phyloP scores from a whole-genome alignment of 2,113 vertebrate genomes.

The Saccopteryx leptura region DNA sequence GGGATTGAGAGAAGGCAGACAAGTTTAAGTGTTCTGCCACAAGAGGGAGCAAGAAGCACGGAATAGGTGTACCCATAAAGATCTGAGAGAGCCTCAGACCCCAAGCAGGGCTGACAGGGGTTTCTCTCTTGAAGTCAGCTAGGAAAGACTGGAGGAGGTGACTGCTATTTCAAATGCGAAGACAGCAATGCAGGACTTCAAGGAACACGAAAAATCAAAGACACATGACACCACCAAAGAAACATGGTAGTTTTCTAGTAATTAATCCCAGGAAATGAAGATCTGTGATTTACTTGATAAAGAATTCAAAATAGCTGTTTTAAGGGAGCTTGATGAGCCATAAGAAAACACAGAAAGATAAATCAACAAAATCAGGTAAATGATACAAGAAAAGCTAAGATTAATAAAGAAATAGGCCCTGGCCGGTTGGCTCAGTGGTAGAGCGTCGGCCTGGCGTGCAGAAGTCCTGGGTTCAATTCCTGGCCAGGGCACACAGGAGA shows the following conservation, averaged over 20 bases:
- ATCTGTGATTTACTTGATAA: not conserved
- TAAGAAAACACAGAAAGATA: not conserved
- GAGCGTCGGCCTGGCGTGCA: too few relatives aligned
- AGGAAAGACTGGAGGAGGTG: not conserved
- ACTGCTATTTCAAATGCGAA: not conserved
- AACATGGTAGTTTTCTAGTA: not conserved
- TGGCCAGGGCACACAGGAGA: too few relatives aligned
- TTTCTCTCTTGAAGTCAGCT: not conserved
- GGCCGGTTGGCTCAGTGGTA: too few relatives aligned
- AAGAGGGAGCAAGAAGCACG: not conserved
- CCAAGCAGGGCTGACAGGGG: not conserved
- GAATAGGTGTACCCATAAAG: not conserved
- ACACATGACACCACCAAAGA: not conserved
- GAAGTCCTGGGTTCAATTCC: too few relatives aligned
- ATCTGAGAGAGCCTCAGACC: not conserved
- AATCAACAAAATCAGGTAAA: not conserved
- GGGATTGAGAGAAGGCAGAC: not conserved
- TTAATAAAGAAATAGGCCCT: not conserved
- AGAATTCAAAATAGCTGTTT: not conserved
- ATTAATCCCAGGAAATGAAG: not conserved
- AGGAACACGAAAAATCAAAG: not conserved
- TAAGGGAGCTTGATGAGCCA: not conserved
- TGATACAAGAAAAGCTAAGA: not conserved
- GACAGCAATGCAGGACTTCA: not conserved
- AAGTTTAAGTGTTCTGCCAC: not conserved